These are phyloP conservation scores for Listronotus oregonensis DNA, from an alignment of 1,140 invertebrate genomes.

Conservation along the genomic window DNA sequence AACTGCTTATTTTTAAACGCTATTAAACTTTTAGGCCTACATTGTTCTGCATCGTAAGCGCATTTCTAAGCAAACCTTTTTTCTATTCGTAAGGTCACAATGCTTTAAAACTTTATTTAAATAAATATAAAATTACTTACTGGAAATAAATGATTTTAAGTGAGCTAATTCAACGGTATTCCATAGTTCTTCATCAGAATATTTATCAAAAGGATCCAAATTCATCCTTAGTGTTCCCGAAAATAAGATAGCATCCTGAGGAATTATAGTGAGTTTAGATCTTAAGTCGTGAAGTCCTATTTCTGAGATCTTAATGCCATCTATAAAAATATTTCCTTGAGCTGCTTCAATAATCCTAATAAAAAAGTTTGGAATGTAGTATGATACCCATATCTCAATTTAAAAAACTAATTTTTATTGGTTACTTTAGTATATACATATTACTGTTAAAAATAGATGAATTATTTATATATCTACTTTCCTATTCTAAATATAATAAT, in stretches of 20 bases:
- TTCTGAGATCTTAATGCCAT: conserved; percentile 82
- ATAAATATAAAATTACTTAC: conserved; percentile 51
- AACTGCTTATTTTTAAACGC: no score
- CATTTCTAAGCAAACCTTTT: no score
- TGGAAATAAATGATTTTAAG: conserved; percentile 78
- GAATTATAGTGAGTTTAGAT: conserved; percentile 87
- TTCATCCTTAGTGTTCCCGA: conserved; percentile 81
- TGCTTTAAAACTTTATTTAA: no score
- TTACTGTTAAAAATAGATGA: no score
- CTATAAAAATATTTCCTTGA: conserved; percentile 84
- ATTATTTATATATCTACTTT: no score
- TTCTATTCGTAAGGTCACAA: no score
- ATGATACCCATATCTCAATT: no score
- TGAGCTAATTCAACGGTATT: conserved; percentile 76
- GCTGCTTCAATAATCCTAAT: conserved; percentile 87
- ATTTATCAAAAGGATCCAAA: conserved; percentile 81
- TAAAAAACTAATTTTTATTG: no score
- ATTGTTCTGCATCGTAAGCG: no score
- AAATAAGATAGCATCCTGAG: conserved; percentile 88
- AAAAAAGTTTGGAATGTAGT: conserved; percentile 21
- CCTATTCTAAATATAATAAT: no score
- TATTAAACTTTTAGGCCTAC: no score
- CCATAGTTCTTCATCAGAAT: conserved; percentile 82
- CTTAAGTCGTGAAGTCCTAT: conserved; percentile 89
- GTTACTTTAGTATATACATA: no score